Conservation (phyloP, 2,113 vertebrate genomes). For the Rhinopomastus cyanomelas region DNA sequence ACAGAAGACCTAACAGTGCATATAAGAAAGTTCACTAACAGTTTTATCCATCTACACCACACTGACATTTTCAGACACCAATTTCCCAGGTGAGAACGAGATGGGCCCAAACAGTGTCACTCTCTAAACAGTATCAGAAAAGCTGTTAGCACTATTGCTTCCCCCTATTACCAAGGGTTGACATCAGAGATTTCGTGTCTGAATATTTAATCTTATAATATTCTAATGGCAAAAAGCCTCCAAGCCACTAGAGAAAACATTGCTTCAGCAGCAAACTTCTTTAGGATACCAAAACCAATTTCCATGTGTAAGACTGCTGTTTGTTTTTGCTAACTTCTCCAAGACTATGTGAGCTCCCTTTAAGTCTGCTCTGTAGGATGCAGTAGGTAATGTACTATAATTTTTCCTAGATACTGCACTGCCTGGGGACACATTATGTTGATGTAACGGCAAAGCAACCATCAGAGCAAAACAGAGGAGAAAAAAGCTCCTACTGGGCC, state of each 20-base stretch:
- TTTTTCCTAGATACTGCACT: background rate
- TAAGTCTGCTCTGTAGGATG: background rate
- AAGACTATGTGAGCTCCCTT: background rate
- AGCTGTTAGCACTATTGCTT: background rate
- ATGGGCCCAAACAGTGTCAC: background rate
- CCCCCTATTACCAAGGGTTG: fast-evolving
- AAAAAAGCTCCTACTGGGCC: background rate
- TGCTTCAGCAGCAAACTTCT: background rate
- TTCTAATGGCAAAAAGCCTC: background rate
- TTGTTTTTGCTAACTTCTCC: background rate
- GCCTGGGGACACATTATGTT: background rate
- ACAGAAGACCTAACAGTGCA: background rate
- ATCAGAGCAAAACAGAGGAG: background rate
- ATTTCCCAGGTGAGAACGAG: background rate
- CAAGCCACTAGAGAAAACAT: background rate
- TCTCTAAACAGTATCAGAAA: background rate
- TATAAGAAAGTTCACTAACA: background rate
- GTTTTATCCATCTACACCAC: background rate
- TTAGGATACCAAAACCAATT: background rate
- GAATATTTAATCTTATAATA: background rate
- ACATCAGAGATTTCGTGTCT: background rate
- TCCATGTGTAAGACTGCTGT: background rate
- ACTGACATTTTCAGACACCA: background rate
- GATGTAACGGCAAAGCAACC: background rate
- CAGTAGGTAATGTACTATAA: background rate